Base-by-base conservation (phyloP, 2,113 vertebrate genomes). In the Misgurnus anguillicaudatus region DNA sequence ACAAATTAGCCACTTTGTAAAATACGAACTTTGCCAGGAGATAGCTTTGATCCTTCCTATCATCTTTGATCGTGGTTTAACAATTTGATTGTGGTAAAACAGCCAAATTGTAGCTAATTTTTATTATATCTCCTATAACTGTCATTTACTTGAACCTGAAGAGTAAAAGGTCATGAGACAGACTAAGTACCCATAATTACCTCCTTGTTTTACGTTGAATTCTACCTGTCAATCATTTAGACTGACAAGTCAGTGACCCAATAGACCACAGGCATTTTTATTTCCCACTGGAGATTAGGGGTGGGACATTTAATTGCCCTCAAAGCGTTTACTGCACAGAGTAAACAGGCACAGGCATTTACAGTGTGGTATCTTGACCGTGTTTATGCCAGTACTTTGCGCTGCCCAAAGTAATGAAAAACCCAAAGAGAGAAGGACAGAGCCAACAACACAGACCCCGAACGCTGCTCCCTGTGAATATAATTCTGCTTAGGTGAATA, bases 321-420 rank as follows among this genome's bases (percentile, higher is more conserved):
- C 68, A 65, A 84, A 75, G 76, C 81, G 81, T 85, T 84, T 85
- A 85, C 79, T 71, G 81, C 84, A 55, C 76, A 41, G 47, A 79
- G 81, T 83, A 85, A 86, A 86, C 79, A 85, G 65, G 47, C 69
- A 31, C 75, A 81, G 85, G 79, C 85, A 85, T 81, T 83, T 85
- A 83, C 61, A 55, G 79, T 66, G 74, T 73, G 68, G 81, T 80
- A 79, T 75, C 73, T 85, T 53, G 67, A 77, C 53, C 69, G 83
- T 24, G 5, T 13, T 38, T 31, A 24, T 61, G 83, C 85, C 85
- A 85, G 72, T 70, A 74, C 76, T 82, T 83, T 78, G 24, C 14
- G 21, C 16, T 48, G 38, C 62, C 47, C 42, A 75, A 73, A 64
- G 82, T n/a, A 75, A 58, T 74, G 75, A 66, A 77, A 80, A 61